Conservation (phyloP, 2,888 invertebrate genomes). For the Nebria salina region DNA sequence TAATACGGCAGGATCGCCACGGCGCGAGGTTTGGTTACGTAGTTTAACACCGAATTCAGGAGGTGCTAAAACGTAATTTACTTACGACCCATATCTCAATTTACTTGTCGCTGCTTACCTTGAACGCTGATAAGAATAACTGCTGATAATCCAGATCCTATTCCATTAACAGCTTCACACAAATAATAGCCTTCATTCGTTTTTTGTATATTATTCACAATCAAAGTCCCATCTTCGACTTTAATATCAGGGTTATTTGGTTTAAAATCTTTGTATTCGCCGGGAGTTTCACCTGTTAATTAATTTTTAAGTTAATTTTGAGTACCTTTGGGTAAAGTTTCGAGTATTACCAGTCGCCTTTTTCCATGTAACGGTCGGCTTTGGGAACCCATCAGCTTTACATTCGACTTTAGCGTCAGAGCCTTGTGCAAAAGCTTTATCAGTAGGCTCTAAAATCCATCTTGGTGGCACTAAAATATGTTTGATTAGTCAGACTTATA, state of each 20-base stretch:
- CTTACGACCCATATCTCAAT: background rate
- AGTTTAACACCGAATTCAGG: constrained; percentile 93
- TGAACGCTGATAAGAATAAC: constrained; percentile 94
- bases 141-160: constrained; percentile 93
- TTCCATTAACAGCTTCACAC: constrained; percentile 96
- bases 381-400: constrained; percentile 95
- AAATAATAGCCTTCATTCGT: constrained; percentile 94
- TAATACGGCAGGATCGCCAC: constrained; percentile 89
- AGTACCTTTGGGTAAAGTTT: background rate
- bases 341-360: constrained; percentile 84
- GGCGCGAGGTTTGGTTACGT: constrained; percentile 89
- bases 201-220: constrained; percentile 90
- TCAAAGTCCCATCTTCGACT: constrained; percentile 93
- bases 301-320: constrained; percentile 28
- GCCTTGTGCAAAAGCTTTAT: constrained; percentile 94
- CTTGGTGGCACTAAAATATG: constrained; percentile 87
- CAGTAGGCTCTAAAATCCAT: constrained; percentile 95
- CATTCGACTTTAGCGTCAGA: constrained; percentile 94
- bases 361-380: constrained; percentile 94
- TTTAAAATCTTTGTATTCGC: constrained; percentile 93
- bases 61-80: constrained; percentile 71
- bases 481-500: background rate
- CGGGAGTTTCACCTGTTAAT: constrained; percentile 82
- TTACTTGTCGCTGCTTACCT: constrained; percentile 66
- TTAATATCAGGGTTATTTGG: constrained; percentile 90